A percentile compares a stretch with the other conserved stretches of the same genome.
Conservation (phyloP, 2,888 invertebrate species). For the Odontocolon sp. region DNA sequence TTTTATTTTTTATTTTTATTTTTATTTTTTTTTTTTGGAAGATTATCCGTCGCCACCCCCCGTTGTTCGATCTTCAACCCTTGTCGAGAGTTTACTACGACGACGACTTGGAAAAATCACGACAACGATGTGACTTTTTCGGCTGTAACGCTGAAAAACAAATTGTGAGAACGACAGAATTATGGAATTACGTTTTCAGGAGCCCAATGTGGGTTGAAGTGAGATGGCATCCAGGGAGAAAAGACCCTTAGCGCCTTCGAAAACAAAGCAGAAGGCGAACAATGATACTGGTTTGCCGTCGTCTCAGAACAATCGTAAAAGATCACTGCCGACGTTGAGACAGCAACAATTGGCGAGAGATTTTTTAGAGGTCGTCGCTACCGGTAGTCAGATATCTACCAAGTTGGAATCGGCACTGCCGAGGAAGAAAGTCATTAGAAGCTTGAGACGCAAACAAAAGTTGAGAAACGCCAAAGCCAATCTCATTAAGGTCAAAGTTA, state of each 20-base stretch:
- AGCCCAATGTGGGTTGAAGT: conserved; percentile 81
- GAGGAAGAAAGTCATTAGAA: conserved; percentile 76
- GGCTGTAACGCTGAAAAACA: neutral
- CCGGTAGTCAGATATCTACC: conserved; percentile 76
- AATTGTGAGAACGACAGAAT: conserved; percentile 42
- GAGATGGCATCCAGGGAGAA: conserved; percentile 82
- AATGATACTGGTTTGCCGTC: conserved; percentile 75
- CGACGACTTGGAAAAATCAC: neutral
- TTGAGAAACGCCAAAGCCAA: conserved; percentile 73
- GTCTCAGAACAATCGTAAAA: conserved; percentile 71
- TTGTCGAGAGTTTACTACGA: neutral
- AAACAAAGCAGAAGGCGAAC: conserved; percentile 79
- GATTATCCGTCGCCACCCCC: neutral
- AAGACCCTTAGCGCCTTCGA: conserved; percentile 80
- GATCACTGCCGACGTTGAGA: conserved; percentile 68
- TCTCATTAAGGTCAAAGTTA: conserved; percentile 75
- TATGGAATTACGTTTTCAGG: conserved; percentile 71
- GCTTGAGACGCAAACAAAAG: conserved; percentile 76
- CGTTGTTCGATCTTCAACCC: neutral
- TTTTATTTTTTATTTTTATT: too few relatives aligned
- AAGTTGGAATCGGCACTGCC: conserved; percentile 77
- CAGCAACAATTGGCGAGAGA: conserved; percentile 73
- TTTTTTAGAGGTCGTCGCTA: conserved; percentile 77
- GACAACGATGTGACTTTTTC: conserved; percentile 30
- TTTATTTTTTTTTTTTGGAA: neutral